Evolutionary conservation across 2,888 invertebrate species (phyloP), one percentile per base, ranked within the genome.

Genomic region (Conistra vaccinii): DNA sequence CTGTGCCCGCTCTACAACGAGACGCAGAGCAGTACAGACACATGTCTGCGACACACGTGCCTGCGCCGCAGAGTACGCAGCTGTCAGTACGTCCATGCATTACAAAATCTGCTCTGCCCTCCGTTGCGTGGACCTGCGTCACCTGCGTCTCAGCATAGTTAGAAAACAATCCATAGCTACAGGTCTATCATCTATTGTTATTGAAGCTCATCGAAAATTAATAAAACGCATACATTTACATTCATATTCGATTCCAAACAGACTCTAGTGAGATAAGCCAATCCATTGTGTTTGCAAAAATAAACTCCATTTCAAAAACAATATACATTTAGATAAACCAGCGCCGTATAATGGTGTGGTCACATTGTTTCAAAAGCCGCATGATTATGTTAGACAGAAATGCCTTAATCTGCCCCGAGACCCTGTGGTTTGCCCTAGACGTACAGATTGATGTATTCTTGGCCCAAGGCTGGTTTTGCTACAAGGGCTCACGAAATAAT

Each of bases 311-410:
- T 48, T 17, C 39, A 48, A 74, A 76, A 63, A 81, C 60, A 66
- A 55, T 61, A 61, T 45, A 65, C 68, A 26, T 63, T 69, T 60
- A 69, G 69, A 75, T 71, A 68, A 75, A 45, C 55, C 42, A 84
- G 73, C 53, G n/a, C 48, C 57, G 74, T 80, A 69, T 84, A 84
- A 88, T 80, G 71, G 74, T 67, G 76, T 81, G 85, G 86, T 79
- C 75, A 82, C 80, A 81, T 87, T 81, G 85, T 81, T 79, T 66
- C 14, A 39, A 60, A 81, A 82, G 66, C 89, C 89, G 35, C 86
- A 76, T 62, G 76, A 81, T 82, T 87, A 88, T 75, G 85, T 82
- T 66, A 51, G 80, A 76, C 80, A 81, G 80, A 84, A 77, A 86
- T 83, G 79, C 69, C 63, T 80, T 85, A 84, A 87, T 87, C 87